Evolutionary conservation across 2,113 vertebrate genomes (phyloP).

Genomic region (Herpetotheres cachinnans): DNA sequence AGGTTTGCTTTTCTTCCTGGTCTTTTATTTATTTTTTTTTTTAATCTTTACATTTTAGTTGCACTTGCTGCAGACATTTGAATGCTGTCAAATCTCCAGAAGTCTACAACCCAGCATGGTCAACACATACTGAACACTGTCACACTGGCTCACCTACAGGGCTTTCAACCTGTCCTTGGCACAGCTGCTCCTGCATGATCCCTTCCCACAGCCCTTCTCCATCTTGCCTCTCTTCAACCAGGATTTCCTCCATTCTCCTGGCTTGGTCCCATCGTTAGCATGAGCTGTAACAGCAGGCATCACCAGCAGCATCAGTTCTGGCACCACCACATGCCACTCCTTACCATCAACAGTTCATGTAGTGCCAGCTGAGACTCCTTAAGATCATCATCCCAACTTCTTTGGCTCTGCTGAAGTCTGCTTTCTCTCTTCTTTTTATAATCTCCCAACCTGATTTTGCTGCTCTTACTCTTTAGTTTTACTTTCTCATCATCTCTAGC

Average conservation of each 20-base stretch:
- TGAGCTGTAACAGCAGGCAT: background rate
- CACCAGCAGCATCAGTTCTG: background rate
- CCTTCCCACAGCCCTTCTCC: background rate
- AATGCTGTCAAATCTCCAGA: background rate
- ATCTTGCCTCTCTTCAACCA: background rate
- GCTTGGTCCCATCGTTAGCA: rapidly evolving
- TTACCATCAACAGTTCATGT: background rate
- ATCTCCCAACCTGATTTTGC: background rate
- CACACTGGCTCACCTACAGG: rapidly evolving
- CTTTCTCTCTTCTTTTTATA: background rate
- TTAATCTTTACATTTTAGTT: background rate
- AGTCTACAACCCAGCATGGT: background rate
- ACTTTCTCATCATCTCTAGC: background rate
- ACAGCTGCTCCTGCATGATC: background rate
- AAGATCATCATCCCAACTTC: background rate
- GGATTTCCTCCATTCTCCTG: background rate
- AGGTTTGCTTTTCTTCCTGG: background rate
- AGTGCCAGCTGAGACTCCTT: background rate
- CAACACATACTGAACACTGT: background rate
- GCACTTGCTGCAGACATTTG: too few species aligned
- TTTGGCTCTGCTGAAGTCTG: background rate
- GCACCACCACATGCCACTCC: background rate
- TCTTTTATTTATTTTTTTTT: too few species aligned
- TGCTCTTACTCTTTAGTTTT: background rate
- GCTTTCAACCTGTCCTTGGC: background rate